Base-by-base conservation (phyloP, 2,113 vertebrate species). In the Halichoerus grypus region DNA sequence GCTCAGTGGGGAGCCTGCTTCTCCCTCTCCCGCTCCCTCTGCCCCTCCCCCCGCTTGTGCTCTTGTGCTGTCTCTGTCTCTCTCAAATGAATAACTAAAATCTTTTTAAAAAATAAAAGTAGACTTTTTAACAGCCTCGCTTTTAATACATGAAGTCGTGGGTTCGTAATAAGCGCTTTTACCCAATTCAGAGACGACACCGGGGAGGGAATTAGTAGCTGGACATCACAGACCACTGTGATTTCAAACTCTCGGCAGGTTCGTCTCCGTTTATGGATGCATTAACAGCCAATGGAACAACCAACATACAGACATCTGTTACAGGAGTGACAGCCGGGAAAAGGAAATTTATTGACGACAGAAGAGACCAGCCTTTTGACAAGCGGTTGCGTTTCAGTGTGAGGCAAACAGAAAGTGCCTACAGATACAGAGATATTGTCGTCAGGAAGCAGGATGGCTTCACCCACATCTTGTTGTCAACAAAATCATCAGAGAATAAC, bases 401-500 rank as follows among this genome's bases (percentile, higher is more conserved):
- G 83, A 99, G 99, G 4, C 99, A 99, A 95, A 99, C 99, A 0
- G 99, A 99, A 98, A 99, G 99, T 6, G 99, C 99, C 0, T 99
- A 99, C 98, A 99, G 99, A 33, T 99, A 99, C 98, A 99, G 99
- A 77, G 99, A 99, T 98, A 99, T 99, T 67, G 99, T 99, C 90
- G 99, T 99, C 97, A 99, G 99, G 97, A 99, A 99, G 79, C 99
- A 99, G 67, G 99, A 99, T 13, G 99, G 99, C 90, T 99, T 99
- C 98, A 99, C 99, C 9, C 99, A 99, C 98, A 99, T 99, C 97
- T 98, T 99, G 98, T 99, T 99, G 24, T 99, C 99, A 26, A 99
- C 99, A 87, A 99, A 99, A 96, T 99, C 99, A 36, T 99, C 99
- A 0, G 99, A 99, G 98, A 99, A 99, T 99, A 99, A 99, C 98